A percentile compares a stretch with the other conserved stretches of the same genome.
phyloP scores from a whole-genome alignment of 2,113 vertebrate genomes.

The Carassius gibelio region DNA sequence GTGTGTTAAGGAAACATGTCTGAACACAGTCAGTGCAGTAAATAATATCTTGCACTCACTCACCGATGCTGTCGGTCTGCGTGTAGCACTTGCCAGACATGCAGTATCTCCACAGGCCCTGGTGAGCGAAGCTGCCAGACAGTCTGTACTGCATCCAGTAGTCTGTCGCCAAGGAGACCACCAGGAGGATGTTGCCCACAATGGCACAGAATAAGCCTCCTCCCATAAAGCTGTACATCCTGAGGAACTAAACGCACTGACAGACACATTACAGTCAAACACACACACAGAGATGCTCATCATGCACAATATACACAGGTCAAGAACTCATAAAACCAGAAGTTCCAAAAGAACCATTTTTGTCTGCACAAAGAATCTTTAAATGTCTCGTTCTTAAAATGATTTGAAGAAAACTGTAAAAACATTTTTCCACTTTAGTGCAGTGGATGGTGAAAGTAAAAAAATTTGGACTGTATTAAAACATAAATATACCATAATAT shows the following conservation, averaged over 20 bases:
- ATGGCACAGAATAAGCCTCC: constrained; percentile 89
- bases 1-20: neutral
- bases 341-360: neutral
- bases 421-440: neutral
- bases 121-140: constrained; percentile 85
- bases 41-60: constrained; percentile 51
- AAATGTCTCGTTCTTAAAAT: too few species aligned
- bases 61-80: constrained; percentile 87
- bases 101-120: constrained; percentile 90
- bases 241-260: constrained; percentile 63
- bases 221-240: constrained; percentile 92
- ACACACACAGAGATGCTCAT: neutral
- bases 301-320: neutral
- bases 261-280: neutral
- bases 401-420: too few species aligned
- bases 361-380: too few species aligned
- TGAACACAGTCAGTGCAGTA: neutral
- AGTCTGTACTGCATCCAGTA: constrained; percentile 92
- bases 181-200: constrained; percentile 86
- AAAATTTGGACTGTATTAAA: too few species aligned
- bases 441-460: neutral
- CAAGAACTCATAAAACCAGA: neutral
- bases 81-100: constrained; percentile 87
- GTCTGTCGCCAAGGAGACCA: constrained; percentile 86
- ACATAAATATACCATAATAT: too few species aligned